These are phyloP conservation scores for Polypterus senegalus DNA, from an alignment of 2,113 vertebrate species.

Conservation along the genomic window DNA sequence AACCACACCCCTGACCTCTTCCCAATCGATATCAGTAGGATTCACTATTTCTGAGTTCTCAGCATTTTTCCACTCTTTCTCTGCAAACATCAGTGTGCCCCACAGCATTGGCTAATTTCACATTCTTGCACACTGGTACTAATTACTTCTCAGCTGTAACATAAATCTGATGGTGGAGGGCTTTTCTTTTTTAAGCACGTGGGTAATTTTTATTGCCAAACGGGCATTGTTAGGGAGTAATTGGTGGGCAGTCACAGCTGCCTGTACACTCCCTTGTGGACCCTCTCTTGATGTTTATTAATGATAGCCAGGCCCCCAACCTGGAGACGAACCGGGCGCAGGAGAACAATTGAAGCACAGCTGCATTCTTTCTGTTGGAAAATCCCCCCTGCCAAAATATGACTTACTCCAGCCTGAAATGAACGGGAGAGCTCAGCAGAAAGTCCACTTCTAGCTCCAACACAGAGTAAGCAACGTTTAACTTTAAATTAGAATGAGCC, in stretches of 20 bases:
- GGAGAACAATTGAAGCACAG: slow-evolving; percentile 41
- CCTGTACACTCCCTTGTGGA: slow-evolving; percentile 39
- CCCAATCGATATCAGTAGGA: too few relatives aligned
- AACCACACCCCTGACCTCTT: too few relatives aligned
- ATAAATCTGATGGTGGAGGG: background rate
- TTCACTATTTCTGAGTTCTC: too few relatives aligned
- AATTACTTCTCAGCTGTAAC: slow-evolving; percentile 5
- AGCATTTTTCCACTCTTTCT: too few relatives aligned
- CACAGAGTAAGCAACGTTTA: too few relatives aligned
- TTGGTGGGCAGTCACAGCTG: slow-evolving; percentile 57
- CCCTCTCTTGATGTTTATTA: slow-evolving; percentile 49
- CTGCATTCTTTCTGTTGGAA: background rate
- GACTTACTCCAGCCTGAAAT: too few relatives aligned
- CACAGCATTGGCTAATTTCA: background rate
- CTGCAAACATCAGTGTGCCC: background rate
- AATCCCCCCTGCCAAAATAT: too few relatives aligned
- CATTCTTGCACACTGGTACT: slow-evolving; percentile 2
- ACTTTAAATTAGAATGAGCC: too few relatives aligned
- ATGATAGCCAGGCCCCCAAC: slow-evolving; percentile 46
- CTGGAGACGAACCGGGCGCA: slow-evolving; percentile 22
- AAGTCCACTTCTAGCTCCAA: too few relatives aligned
- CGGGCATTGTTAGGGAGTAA: slow-evolving; percentile 49
- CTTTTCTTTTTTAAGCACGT: background rate
- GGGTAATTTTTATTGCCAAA: slow-evolving; percentile 52
- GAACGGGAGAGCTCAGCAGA: too few relatives aligned